Evolutionary conservation across 2,888 invertebrate species (phyloP), one percentile per base, ranked within the genome.

Genomic region (Orthosia gracilis): DNA sequence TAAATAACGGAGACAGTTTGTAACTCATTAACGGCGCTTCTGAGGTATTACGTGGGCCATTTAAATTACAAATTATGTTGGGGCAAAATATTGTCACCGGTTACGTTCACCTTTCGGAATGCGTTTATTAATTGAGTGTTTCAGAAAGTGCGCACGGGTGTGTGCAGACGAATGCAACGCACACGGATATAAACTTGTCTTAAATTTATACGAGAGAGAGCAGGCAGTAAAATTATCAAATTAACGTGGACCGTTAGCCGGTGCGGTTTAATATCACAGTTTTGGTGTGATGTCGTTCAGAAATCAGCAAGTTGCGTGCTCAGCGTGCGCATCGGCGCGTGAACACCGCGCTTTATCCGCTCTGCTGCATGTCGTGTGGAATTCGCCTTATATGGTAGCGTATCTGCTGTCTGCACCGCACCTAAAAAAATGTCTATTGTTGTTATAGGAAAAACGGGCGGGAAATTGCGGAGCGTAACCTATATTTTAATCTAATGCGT

Each of bases 361-460:
- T 91, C 89, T 83, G 89, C 79, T 90, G 91, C 89, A 87, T 90
- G 87, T 84, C 87, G 90, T 86, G 87, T 89, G 93, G 94, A 92
- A 94, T 94, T 94, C 94, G 87, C 95, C 95, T 89, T 95, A 95
- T 95, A 95, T 94, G 94, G 94, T 89, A 88, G 82, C 88, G 84
- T 87, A 84, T 88, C 81, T 80, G 76, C 78, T 80, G 84, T 87
- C 78, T 85, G 80, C 78, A 87, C 91, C 90, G 81, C 90, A 72
- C 92, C 91, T 89, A 84, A 82, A 82, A 83, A 81, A 78, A 66
- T 64, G 64, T 80, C 80, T 83, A 89, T 91, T 92, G 90, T 90
- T 87, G 84, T 73, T 62, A 77, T 67, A 76, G 75, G 82, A 85
- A 89, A 89, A 91, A 90, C 88, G 89, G 92, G 91, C 91, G 94